Evolutionary conservation across 1,140 invertebrate species (phyloP), one percentile per base, ranked within the genome.

Genomic region (Nasonia giraulti): DNA sequence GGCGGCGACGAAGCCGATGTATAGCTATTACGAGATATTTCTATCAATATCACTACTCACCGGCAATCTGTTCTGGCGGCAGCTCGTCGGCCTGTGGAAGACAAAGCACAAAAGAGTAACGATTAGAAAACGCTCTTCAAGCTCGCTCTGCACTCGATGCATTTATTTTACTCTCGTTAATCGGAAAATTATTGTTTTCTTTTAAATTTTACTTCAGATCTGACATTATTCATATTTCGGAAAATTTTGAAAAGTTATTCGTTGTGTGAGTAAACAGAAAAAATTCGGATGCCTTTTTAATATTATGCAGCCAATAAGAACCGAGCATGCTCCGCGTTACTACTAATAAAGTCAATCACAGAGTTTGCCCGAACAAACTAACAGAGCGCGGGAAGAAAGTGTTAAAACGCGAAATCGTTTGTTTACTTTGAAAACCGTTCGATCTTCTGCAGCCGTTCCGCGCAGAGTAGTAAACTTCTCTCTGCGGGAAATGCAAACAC

Each of bases 41-140:
- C 23, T 27, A 27, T 27, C 23, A 0, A 27, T 27, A 27, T 27
- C 27, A 0, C 2, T 88, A 93, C 92, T 84, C 91, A 94, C 93
- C 93, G 87, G 94, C 94, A 89, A 95, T 94, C 92, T 95, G 95
- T 91, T 95, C 95, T 85, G 95, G 91, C 55, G 95, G 95, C 85
- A 95, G 91, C 89, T 95, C 95, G 79, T 95, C 94, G 89, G 94
- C 94, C 95, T 95, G 89, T 87, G 80, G 90, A 89, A 86, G 89
- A 86, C 10, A 77, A 85, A 81, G 10, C 55, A 2, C 14, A 85
- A 66, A 76, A 81, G n/a, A 31, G 73, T n/a, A 62, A 62, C 17
- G 55, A 62, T 62, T 62, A 62, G 20, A 62, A n/a, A 62, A 17
- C n/a, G n/a, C n/a, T n/a, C n/a, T n/a, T n/a, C n/a, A n/a, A n/a